phyloP scores from a whole-genome alignment of 2,888 invertebrate genomes.

The Parascotia fuliginaria region DNA sequence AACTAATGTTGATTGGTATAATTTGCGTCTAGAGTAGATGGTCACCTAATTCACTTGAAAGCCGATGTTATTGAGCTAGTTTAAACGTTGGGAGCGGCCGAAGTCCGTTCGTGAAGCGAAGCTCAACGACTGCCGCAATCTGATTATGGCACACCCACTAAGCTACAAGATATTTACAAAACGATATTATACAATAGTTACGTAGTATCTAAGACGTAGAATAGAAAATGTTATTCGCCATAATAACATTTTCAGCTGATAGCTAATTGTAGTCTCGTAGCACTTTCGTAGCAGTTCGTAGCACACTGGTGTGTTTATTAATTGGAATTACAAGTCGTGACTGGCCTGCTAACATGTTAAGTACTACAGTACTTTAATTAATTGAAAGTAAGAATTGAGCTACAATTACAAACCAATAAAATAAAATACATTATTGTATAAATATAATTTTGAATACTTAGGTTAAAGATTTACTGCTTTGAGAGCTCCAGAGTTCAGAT shows the following conservation, averaged over 20 bases:
- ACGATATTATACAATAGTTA: constrained; percentile 20
- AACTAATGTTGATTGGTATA: background rate
- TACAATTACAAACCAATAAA: too few relatives aligned
- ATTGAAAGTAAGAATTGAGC: too few relatives aligned
- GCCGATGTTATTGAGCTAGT: constrained; percentile 42
- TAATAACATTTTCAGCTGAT: background rate
- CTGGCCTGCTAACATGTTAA: background rate
- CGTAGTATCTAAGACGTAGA: background rate
- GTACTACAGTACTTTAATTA: too few relatives aligned
- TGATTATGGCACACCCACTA: constrained; percentile 82
- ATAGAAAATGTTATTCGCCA: background rate
- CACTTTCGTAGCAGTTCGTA: constrained; percentile 39
- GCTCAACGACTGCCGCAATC: constrained; percentile 83
- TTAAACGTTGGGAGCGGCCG: constrained; percentile 73
- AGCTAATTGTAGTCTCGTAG: constrained; percentile 27
- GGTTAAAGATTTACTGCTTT: too few relatives aligned
- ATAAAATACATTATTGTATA: too few relatives aligned
- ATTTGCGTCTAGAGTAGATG: constrained; percentile 4
- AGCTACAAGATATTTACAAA: constrained; percentile 53
- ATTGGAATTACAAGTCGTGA: background rate
- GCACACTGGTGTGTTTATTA: constrained; percentile 21
- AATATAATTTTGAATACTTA: too few relatives aligned
- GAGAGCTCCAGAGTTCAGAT: too few relatives aligned
- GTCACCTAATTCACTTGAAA: constrained; percentile 22
- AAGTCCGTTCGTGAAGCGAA: constrained; percentile 65